Evolutionary conservation across 2,113 vertebrate genomes (phyloP).

Genomic region (Coptodon rendalli): DNA sequence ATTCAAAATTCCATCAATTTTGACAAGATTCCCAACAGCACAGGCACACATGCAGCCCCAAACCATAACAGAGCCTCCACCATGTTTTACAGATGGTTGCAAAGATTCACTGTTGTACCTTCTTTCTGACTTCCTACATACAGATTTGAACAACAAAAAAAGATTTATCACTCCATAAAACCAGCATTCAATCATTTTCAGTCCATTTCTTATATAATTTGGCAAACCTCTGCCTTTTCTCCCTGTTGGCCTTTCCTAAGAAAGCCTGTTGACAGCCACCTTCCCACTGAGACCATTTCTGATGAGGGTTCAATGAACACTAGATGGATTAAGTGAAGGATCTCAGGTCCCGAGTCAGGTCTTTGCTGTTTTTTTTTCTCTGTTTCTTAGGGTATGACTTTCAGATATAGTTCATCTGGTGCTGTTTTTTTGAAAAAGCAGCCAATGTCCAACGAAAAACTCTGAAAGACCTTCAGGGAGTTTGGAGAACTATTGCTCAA

Average conservation of each 20-base stretch:
- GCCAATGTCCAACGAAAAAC: not conserved
- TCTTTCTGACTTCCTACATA: not conserved
- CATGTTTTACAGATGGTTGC: not conserved
- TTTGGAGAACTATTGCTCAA: not conserved
- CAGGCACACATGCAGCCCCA: not conserved
- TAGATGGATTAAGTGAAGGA: not conserved
- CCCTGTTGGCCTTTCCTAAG: not conserved
- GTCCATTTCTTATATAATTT: not conserved
- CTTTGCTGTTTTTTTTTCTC: rapidly evolving
- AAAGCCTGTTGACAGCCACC: not conserved
- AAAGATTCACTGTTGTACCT: not conserved
- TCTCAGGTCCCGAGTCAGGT: not conserved
- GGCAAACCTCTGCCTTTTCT: not conserved
- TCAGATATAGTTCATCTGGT: not conserved
- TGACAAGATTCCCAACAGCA: not conserved
- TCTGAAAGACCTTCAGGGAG: not conserved
- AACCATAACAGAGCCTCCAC: not conserved
- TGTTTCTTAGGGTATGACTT: not conserved
- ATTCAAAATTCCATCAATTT: not conserved
- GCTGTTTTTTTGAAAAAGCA: not conserved
- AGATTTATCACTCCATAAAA: not conserved
- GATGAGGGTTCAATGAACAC: not conserved
- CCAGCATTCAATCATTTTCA: not conserved
- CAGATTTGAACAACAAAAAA: not conserved
- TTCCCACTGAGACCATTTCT: not conserved